Base-by-base conservation (phyloP, 2,113 vertebrate species). In the cattle (Bos taurus) region DNA sequence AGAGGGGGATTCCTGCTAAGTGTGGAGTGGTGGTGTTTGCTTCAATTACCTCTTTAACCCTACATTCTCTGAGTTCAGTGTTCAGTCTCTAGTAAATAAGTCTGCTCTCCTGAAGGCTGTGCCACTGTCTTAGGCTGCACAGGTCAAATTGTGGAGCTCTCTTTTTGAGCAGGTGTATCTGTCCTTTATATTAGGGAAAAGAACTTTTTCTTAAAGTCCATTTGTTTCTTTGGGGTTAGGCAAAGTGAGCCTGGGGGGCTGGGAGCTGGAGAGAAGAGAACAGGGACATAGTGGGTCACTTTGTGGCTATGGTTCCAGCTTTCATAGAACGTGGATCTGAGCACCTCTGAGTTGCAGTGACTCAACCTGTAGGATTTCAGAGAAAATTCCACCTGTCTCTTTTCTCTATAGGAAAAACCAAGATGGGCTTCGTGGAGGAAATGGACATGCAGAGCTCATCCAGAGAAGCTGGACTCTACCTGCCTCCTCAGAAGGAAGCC, bases 381-480 rank as follows among this genome's bases (percentile, higher is more conserved):
- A 71, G n/a, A 62, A 71, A 74, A 92, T 94, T 82, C n/a, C 28
- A 25, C 50, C 50, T 91, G 33, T 96, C 15, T 86, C 90, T 95
- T 90, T 94, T 92, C 64, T 94, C 50, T 62, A 78, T 85, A 98
- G 96, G 96, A 25, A 96, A 97, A 92, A 78, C 15, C 25, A 94
- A 92, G 36, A 17, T 78, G 57, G 92, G 60, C 88, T 90, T 7
- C 64, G 0, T 86, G 81, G 97, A 91, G 89, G 83, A 93, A 67
- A 50, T 11, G 23, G 87, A 94, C 0, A 12, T 25, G 40, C 90
- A 36, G 5, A 23, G 26, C 28, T 56, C 77, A 1, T 5, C 67
- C 86, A 36, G 57, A 74, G 89, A 86, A 23, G 36, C 78, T 15
- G 74, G 77, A 28, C 28, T 2, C 1, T 57, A 25, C 43, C 43